Evolutionary conservation across 2,797 vertebrate genomes (phyloP).

Genomic region (Buceros bicornis): DNA sequence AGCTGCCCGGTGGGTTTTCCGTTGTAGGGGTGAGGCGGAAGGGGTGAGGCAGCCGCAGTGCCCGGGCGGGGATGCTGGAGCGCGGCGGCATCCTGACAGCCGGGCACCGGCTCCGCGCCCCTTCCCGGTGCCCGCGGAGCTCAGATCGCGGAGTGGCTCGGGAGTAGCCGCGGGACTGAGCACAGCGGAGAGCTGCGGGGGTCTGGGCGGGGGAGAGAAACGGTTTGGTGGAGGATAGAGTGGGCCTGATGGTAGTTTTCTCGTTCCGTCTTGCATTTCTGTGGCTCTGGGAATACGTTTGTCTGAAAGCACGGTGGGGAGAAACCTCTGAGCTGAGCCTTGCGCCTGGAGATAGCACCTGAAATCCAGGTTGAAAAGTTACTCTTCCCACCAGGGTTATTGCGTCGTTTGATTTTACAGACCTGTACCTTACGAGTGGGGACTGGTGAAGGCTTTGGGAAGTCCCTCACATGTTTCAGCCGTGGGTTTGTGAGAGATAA

Average conservation of each 20-base stretch:
- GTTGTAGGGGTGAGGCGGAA: neutral
- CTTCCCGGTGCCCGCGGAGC: neutral
- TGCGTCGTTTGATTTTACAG: neutral
- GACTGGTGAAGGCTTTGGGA: neutral
- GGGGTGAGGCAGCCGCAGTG: neutral
- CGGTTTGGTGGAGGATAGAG: neutral
- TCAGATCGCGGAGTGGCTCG: neutral
- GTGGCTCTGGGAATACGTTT: neutral
- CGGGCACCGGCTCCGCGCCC: neutral
- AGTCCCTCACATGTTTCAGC: neutral
- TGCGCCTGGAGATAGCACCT: neutral
- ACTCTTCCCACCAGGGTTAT: neutral
- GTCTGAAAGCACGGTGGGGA: neutral
- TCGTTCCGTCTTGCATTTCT: neutral
- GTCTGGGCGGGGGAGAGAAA: neutral
- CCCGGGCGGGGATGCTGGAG: neutral
- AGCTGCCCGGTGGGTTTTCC: neutral
- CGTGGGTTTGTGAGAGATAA: neutral
- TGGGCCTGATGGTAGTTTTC: neutral
- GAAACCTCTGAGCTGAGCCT: neutral
- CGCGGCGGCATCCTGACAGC: neutral
- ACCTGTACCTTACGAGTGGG: neutral
- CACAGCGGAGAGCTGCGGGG: neutral
- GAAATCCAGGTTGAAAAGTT: constrained; percentile 33
- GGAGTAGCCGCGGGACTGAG: neutral